Percentiles rank a stretch among this genome's conserved stretches.
Conservation (phyloP, 2,888 invertebrate species). For the Spodoptera picta region DNA sequence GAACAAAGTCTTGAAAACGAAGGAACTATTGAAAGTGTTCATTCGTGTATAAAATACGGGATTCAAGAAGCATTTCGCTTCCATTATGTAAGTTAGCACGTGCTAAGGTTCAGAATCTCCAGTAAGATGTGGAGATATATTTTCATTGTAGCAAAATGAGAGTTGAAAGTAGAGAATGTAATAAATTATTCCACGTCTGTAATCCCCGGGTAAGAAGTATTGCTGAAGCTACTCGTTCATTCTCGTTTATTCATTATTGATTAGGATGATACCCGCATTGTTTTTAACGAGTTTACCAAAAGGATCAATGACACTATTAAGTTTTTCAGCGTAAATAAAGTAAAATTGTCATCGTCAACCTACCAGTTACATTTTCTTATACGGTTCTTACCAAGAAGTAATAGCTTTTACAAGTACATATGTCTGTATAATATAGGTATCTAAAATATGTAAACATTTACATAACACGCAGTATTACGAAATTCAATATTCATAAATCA, state of each 20-base stretch:
- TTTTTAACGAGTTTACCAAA: slow-evolving; percentile 23
- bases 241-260: slow-evolving; percentile 47
- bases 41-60: slow-evolving; percentile 7
- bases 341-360: too few relatives aligned
- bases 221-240: slow-evolving; percentile 11
- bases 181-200: slow-evolving; percentile 21
- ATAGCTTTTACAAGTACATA: too few relatives aligned
- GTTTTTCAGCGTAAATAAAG: not conserved
- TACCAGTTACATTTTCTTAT: too few relatives aligned
- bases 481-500: too few relatives aligned
- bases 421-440: too few relatives aligned
- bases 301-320: slow-evolving; percentile 47
- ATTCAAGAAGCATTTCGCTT: slow-evolving; percentile 17
- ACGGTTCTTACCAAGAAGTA: too few relatives aligned
- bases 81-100: slow-evolving; percentile 21
- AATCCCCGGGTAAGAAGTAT: slow-evolving; percentile 18
- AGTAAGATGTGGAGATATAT: slow-evolving; percentile 18
- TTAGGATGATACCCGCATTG: slow-evolving; percentile 58
- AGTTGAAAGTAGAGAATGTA: slow-evolving; percentile 9
- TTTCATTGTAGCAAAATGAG: slow-evolving; percentile 10
- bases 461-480: too few relatives aligned
- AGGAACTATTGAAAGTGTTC: slow-evolving; percentile 9
- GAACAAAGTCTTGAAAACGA: not conserved
- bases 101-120: slow-evolving; percentile 6
- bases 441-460: too few relatives aligned